Percentiles rank a stretch among this genome's conserved stretches.
phyloP scores from a whole-genome alignment of 2,888 invertebrate genomes.

The Suillia variegata region DNA sequence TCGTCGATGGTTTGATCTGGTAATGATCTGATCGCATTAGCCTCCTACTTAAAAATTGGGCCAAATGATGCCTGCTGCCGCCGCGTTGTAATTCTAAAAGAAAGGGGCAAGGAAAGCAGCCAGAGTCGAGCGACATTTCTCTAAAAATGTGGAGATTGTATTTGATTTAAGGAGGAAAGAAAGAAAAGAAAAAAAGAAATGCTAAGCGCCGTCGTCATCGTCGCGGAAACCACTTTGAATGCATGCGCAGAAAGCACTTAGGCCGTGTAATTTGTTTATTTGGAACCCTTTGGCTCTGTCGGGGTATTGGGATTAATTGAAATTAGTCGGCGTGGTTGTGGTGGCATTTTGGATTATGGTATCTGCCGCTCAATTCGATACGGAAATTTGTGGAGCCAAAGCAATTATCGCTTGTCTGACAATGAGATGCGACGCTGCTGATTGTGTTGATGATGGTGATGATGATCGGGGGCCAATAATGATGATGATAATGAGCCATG shows the following conservation, averaged over 20 bases:
- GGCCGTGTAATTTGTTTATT: slow-evolving; percentile 11
- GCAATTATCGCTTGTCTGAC: slow-evolving; percentile 56
- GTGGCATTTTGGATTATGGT: too few species aligned
- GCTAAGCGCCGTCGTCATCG: slow-evolving; percentile 19
- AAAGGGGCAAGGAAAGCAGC: background rate
- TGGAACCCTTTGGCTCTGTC: background rate
- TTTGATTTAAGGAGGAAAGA: too few species aligned
- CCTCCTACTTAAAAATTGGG: slow-evolving; percentile 25
- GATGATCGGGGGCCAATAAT: background rate
- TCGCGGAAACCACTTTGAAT: background rate
- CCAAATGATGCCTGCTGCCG: slow-evolving; percentile 6
- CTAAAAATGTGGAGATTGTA: too few species aligned
- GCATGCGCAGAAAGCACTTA: slow-evolving; percentile 45
- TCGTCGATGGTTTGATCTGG: background rate
- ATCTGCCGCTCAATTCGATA: slow-evolving; percentile 14
- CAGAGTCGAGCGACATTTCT: background rate
- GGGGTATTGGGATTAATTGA: slow-evolving; percentile 1
- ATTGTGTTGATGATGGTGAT: too few species aligned
- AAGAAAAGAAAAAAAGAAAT: too few species aligned
- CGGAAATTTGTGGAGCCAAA: slow-evolving; percentile 50
- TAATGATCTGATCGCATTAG: slow-evolving; percentile 26
- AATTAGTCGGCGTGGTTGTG: background rate
- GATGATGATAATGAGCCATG: too few species aligned
- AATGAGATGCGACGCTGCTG: slow-evolving; percentile 20
- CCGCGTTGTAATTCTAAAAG: slow-evolving; percentile 10